A percentile compares a stretch with the other conserved stretches of the same genome.
Evolutionary conservation across 2,797 vertebrate species (phyloP).

Genomic region (Peromyscus aztecus): DNA sequence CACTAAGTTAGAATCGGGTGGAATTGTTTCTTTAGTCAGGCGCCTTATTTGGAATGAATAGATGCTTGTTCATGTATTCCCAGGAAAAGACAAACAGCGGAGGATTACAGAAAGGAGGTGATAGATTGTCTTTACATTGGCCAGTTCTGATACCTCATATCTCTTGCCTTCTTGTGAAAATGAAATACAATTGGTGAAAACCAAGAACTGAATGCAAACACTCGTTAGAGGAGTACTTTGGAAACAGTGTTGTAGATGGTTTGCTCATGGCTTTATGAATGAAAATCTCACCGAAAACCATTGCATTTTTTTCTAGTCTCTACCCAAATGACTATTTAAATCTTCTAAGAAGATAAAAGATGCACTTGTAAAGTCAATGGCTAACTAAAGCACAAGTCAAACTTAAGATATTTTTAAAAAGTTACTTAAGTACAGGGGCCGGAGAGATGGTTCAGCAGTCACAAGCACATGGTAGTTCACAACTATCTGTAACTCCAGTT

Average conservation of each 20-base stretch:
- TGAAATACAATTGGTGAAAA: constrained; percentile 32
- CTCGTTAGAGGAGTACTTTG: constrained; percentile 8
- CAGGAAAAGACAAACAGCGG: not conserved
- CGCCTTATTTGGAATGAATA: not conserved
- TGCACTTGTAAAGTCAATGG: constrained; percentile 57
- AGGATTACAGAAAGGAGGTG: not conserved
- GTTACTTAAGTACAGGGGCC: too few relatives aligned
- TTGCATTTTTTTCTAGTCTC: constrained; percentile 27
- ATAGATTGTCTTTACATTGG: not conserved
- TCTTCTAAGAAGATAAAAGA: constrained; percentile 51
- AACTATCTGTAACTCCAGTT: not conserved
- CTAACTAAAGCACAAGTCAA: constrained; percentile 45
- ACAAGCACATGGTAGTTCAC: not conserved
- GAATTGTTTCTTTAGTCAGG: not conserved
- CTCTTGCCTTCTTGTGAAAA: constrained; percentile 24
- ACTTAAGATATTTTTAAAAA: constrained; percentile 8
- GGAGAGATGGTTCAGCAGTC: not conserved
- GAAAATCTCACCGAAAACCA: not conserved
- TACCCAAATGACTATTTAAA: constrained; percentile 36
- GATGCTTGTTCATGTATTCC: not conserved
- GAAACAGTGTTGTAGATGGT: not conserved
- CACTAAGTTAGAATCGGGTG: not conserved
- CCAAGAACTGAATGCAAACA: not conserved
- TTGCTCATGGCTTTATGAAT: constrained; percentile 30
- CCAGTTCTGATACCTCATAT: constrained; percentile 12